Evolutionary conservation across 1,140 invertebrate species (phyloP), one percentile per base, ranked within the genome.

Genomic region (Adelges cooleyi): DNA sequence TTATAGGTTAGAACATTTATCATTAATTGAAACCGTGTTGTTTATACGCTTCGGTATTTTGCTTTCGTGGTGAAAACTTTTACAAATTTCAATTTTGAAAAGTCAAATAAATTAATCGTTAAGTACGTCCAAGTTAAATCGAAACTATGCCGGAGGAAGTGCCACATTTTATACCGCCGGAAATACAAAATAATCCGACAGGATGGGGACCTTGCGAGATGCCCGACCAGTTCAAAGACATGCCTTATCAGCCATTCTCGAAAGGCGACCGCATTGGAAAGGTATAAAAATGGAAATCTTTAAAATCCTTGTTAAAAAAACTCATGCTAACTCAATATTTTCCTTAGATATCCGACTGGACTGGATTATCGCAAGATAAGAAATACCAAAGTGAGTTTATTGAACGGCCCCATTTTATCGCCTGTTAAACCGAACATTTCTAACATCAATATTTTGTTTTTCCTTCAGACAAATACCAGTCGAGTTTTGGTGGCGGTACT

Each of bases 181-280:
- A 82, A 42, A 87, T 95, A 72, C 89, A 92, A 74, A 88, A 93
- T 71, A 95, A 95, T 75, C 83, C 85, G 1, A 82, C 81, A 69
- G 94, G 94, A 75, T 98, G 95, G 95, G 95, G 95, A 2, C 95
- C 95, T 44, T 91, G 85, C 76, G 87, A 90, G 73, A 81, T 96
- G 74, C 92, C 93, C 18, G 91, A 93, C 67, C 89, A 94, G 74
- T 98, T 95, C 76, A 90, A 90, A 74, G 94, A 97, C 77, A 95
- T 98, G 84, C 95, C 95, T 0, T 98, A 98, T 76, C 94, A 97
- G 76, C 94, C 93, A 17, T 98, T 96, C 74, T 94, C 92, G 53
- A 98, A 98, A 80, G 92, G 90, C 65, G 94, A 98, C 77, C 83
- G 93, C 68, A 78, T 98, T 56, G 95, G 95, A 71, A 98, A 97